Conservation (phyloP, 2,797 vertebrate genomes). For the Channallabes apus region DNA sequence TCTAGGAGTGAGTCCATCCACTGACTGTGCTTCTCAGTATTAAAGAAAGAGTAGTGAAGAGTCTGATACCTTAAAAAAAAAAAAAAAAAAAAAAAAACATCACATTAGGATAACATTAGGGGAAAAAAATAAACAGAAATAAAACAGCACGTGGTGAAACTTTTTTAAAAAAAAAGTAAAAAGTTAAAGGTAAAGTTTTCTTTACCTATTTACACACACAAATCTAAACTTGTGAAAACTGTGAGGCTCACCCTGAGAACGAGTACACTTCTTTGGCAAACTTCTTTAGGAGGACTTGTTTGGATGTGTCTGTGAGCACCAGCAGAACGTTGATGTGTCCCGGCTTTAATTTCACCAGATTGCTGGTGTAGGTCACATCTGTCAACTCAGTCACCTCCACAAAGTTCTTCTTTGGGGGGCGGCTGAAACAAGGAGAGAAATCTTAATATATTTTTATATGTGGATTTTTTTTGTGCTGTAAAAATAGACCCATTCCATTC, state of each 20-base stretch:
- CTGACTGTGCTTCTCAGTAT: conserved; percentile 86
- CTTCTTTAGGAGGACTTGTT: conserved; percentile 86
- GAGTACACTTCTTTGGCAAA: conserved; percentile 93
- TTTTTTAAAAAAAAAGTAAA: no score
- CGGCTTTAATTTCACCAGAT: conserved; percentile 88
- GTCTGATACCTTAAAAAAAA: conserved; percentile 83
- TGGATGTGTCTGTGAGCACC: conserved; percentile 85
- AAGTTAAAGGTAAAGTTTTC: no score
- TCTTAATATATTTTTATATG: no score
- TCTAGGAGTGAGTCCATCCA: conserved; percentile 88
- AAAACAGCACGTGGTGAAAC: not conserved
- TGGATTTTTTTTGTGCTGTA: not conserved
- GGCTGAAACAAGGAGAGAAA: no score
- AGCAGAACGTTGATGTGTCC: conserved; percentile 94
- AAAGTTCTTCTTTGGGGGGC: conserved; percentile 88
- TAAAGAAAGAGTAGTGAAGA: conserved; percentile 95
- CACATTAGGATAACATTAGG: no score
- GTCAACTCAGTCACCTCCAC: conserved; percentile 95
- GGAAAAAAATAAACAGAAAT: not conserved
- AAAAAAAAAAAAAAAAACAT: not conserved
- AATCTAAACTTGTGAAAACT: not conserved
- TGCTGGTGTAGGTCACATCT: conserved; percentile 89
- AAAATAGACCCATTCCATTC: not conserved
- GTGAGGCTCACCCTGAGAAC: conserved; percentile 83
- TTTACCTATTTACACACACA: not conserved